Base-by-base conservation (phyloP, 2,888 invertebrate genomes). In the Drosophila leonis region DNA sequence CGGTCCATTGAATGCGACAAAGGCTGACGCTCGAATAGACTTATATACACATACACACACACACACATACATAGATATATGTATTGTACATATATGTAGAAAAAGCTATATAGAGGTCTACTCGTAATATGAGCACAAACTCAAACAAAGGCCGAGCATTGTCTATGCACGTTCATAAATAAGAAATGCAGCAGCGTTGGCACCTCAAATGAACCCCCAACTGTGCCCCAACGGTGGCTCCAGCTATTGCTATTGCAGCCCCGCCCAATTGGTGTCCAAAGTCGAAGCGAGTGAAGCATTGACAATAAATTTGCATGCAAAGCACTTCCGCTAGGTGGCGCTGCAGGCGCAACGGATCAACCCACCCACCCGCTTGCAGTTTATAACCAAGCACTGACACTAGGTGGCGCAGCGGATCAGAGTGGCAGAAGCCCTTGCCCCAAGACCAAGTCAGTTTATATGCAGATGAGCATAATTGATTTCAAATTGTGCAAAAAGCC, bases 401-500 rank as follows among this genome's bases (percentile, higher is more conserved):
- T 66, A 46, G 65, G 65, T 59, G 65, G 44, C 49, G 33, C 39
- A 20, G 24, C 59, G 77, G 76, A 71, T 39, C 20, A 42, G 42
- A 42, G 24, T 46, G 24, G 24, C 44, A 27, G 27, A 46, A 81
- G 77, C 73, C 37, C 52, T 15, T n/a, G 33, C 29, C 67, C 72
- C 70, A 49, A 69, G 77, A 82, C 65, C 63, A 78, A 88, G 81
- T 79, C 80, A 65, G 77, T 90, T 88, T 90, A 90, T 90, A 90
- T 90, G 90, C 90, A 84, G 90, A 90, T 90, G 89, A 90, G 90
- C 83, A 88, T 90, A 90, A 90, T 90, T 90, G 90, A 90, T 90
- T 90, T 87, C 78, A 76, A 82, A 88, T 80, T 81, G 80, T 75
- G 75, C 72, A 75, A 64, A 42, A 69, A 67, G 49, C 49, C 39